Evolutionary conservation across 2,888 invertebrate genomes (phyloP).

Genomic region (Mimas tiliae): DNA sequence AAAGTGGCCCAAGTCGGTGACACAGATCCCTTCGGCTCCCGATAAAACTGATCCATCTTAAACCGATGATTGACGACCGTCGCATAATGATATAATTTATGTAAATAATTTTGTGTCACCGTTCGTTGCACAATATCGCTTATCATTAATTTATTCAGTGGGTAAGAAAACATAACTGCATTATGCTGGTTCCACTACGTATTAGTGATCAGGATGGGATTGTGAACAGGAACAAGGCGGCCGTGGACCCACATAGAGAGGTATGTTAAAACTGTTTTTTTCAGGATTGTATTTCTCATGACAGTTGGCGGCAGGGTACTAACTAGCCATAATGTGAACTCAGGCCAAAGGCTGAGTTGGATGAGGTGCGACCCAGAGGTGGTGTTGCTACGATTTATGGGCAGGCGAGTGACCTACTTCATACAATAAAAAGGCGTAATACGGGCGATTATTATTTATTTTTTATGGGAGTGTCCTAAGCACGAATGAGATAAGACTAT

Average conservation of each 20-base stretch:
- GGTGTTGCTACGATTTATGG: too few species aligned
- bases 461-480: too few species aligned
- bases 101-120: conserved; percentile 30
- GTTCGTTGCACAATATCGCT: conserved; percentile 30
- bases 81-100: conserved; percentile 31
- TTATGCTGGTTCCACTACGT: conserved; percentile 15
- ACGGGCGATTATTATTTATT: too few species aligned
- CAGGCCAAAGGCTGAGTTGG: too few species aligned
- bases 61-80: conserved; percentile 37
- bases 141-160: conserved; percentile 28
- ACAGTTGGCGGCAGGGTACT: too few species aligned
- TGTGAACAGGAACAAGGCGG: neutral
- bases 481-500: too few species aligned
- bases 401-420: too few species aligned
- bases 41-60: conserved; percentile 33
- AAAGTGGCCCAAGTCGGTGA: neutral
- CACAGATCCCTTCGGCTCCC: conserved; percentile 1
- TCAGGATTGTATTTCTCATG: too few species aligned
- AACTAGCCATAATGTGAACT: too few species aligned
- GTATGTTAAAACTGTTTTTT: too few species aligned
- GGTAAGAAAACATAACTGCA: conserved; percentile 12
- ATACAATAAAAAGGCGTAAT: too few species aligned
- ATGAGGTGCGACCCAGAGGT: too few species aligned
- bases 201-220: neutral
- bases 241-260: neutral